Evolutionary conservation across 2,888 invertebrate genomes (phyloP).

Genomic region (Brachylomia viminalis): DNA sequence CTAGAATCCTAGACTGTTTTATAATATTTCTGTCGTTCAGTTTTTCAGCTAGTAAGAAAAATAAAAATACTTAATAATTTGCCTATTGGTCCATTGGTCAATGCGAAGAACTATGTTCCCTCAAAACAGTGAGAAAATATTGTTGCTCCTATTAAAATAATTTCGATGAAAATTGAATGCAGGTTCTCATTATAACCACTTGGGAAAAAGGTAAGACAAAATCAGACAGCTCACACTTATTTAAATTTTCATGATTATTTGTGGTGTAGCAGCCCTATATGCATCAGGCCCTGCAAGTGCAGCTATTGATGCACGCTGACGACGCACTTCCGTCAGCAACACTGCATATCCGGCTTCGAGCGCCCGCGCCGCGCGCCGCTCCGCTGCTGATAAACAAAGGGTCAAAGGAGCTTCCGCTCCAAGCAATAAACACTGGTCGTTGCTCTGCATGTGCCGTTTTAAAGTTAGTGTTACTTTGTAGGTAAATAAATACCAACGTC

Average conservation of each 20-base stretch:
- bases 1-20: no score
- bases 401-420: conserved; percentile 87
- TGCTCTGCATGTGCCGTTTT: conserved; percentile 63
- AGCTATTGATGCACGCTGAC: conserved; percentile 77
- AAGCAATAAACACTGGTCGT: conserved; percentile 68
- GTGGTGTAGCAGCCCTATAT: conserved; percentile 56
- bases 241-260: not conserved
- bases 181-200: not conserved
- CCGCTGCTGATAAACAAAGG: conserved; percentile 86
- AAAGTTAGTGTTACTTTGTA: conserved; percentile 36
- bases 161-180: not conserved
- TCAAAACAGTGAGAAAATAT: not conserved
- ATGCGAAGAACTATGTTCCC: not conserved
- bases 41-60: not conserved
- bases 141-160: not conserved
- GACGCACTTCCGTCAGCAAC: conserved; percentile 85
- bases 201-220: not conserved
- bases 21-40: not conserved
- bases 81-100: no score
- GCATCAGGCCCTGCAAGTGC: conserved; percentile 56
- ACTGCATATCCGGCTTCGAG: conserved; percentile 80
- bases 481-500: not conserved
- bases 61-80: not conserved
- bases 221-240: not conserved
- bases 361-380: conserved; percentile 75